Base-by-base conservation (phyloP, 2,888 invertebrate genomes). In the Hyalella azteca region DNA sequence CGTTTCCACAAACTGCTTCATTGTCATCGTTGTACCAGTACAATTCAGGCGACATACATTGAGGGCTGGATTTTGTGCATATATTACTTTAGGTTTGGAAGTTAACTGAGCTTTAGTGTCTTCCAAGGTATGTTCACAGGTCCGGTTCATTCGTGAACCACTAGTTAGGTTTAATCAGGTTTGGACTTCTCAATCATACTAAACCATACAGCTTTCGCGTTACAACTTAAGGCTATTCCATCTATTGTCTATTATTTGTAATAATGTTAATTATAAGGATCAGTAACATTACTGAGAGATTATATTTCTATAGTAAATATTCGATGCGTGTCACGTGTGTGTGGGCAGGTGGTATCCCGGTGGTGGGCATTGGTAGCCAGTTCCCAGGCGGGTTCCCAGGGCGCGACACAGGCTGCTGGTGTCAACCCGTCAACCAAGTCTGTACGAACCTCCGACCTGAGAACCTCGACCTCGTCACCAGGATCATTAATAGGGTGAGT, bases 381-480 rank as follows among this genome's bases (percentile, higher is more conserved):
- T 22, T 66, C 13, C 22, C 39, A 1, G 15, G 15, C 7, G 3
- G 5, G 5, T 7, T 66, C 13, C 66, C 66, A 4, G 29, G 29
- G 5, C 66, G 75, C 13, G 75, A 75, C 45, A 29, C 29, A 9
- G 45, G 75, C 4, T 75, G 75, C n/a, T 75, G 75, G 75, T 75
- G 75, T 45, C 75, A 75, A 22, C 75, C 75, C 75, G n/a, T 78
- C 48, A 78, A 78, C 78, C 78, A 78, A n/a, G 78, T 36, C 3
- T 78, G 78, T 36, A 54, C 78, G 39, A 29, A 19, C 73, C 48
- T 36, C 19, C 26, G 59, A 2, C 39, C 45, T 32, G 49, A 26
- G 5, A 73, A 73, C 73, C 73, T 73, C 26, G 45, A 73, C 45
- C 41, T 73, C 15, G 73, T 73, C 73, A 73, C 73, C 45, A 73